Conservation (phyloP, 2,888 invertebrate genomes). For the Erebia aethiops region DNA sequence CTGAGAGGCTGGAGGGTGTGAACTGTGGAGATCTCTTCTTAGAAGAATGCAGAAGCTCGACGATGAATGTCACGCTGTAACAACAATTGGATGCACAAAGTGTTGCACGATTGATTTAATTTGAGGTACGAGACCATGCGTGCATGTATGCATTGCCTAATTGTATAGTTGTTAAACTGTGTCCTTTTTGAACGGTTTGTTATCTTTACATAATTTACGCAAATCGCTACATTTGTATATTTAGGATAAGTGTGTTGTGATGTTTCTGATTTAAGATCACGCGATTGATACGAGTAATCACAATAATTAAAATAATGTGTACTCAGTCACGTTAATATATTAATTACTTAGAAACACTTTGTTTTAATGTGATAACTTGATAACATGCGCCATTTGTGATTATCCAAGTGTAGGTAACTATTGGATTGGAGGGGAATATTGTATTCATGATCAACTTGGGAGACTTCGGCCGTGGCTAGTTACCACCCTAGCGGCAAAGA, state of each 20-base stretch:
- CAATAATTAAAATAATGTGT: conserved; percentile 2
- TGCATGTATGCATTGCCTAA: too few species aligned
- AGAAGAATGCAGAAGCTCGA: not conserved
- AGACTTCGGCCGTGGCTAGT: too few species aligned
- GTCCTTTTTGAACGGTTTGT: not conserved
- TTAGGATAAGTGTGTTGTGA: conserved; percentile 3
- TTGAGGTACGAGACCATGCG: too few species aligned
- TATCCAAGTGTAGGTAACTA: too few species aligned
- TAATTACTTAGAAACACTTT: conserved; percentile 4
- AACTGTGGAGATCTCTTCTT: not conserved
- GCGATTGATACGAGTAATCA: not conserved
- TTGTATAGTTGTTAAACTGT: not conserved
- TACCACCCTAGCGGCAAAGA: too few species aligned
- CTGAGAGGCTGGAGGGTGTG: not conserved
- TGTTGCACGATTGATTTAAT: too few species aligned
- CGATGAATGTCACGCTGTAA: not conserved
- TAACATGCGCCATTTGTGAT: not conserved
- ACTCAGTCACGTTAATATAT: not conserved
- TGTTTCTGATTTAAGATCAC: conserved; percentile 2
- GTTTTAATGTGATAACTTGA: conserved; percentile 14
- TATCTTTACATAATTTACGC: conserved; percentile 2
- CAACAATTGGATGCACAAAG: not conserved
- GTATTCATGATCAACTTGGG: too few species aligned
- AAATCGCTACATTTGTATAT: not conserved
- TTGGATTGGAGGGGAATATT: too few species aligned